These are phyloP conservation scores for Acromyrmex echinatior DNA, from an alignment of 1,140 invertebrate species.

Conservation along the genomic window DNA sequence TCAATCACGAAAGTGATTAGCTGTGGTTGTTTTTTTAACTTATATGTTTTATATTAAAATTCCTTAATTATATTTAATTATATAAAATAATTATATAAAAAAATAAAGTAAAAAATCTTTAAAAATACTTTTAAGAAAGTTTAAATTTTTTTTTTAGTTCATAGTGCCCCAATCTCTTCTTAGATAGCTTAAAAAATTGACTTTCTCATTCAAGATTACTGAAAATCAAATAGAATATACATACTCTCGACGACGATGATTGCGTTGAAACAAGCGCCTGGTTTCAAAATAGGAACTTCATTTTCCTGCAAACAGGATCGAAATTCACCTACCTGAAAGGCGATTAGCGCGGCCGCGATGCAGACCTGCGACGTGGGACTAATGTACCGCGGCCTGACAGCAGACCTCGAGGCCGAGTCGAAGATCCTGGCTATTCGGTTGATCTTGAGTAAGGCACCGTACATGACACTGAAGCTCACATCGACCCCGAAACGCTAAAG, in stretches of 20 bases:
- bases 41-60: no score
- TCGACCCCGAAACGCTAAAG: conserved; percentile 90
- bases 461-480: conserved; percentile 91
- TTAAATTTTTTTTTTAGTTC: no score
- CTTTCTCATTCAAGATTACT: background rate
- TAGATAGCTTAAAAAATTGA: background rate
- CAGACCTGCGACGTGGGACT: conserved; percentile 92
- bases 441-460: conserved; percentile 93
- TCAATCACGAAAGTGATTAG: no score
- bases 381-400: conserved; percentile 91
- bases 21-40: no score
- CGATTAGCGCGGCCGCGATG: conserved; percentile 89
- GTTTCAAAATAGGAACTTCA: background rate
- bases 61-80: no score
- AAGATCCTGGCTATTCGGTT: conserved; percentile 93
- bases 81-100: no score
- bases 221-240: background rate
- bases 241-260: background rate
- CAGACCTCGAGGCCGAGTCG: conserved; percentile 90
- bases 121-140: no score
- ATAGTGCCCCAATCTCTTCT: no score
- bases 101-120: no score
- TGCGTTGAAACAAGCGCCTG: no score
- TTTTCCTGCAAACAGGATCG: background rate
- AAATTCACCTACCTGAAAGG: conserved; percentile 83